A percentile compares a stretch with the other conserved stretches of the same genome.
These are phyloP conservation scores for Prunella strophiata DNA, from an alignment of 2,797 vertebrate species.

Conservation along the genomic window DNA sequence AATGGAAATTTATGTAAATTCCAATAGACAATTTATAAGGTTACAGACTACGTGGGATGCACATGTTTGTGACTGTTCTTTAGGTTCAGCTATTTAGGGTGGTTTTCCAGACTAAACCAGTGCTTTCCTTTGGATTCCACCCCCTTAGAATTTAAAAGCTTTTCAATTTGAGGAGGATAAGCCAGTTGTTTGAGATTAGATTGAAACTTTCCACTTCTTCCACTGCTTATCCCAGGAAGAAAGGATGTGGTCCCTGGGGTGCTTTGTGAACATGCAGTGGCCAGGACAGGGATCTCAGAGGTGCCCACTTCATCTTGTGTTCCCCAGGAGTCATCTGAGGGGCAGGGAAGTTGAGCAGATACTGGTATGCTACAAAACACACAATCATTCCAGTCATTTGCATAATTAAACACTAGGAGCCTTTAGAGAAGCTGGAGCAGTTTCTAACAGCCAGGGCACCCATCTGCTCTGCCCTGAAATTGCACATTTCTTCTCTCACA, in stretches of 20 bases:
- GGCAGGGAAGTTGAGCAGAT: not conserved
- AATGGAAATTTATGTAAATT: constrained; percentile 52
- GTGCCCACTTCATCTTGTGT: not conserved
- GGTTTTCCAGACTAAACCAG: not conserved
- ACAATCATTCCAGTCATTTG: too few species aligned
- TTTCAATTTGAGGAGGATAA: not conserved
- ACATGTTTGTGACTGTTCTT: not conserved
- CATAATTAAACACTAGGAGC: not conserved
- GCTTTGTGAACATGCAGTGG: accelerated
- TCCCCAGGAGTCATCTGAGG: accelerated
- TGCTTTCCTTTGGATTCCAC: not conserved
- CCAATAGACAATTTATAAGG: not conserved
- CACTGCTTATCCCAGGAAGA: not conserved
- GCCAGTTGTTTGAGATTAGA: not conserved
- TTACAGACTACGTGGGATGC: not conserved
- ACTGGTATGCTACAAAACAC: not conserved
- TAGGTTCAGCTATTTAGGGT: not conserved
- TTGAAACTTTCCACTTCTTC: not conserved
- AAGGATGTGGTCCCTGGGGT: accelerated
- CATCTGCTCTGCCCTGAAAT: not conserved
- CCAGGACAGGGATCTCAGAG: not conserved
- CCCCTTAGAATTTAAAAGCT: not conserved
- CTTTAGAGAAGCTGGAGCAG: not conserved
- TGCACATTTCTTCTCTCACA: too few species aligned
- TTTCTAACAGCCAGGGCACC: not conserved